phyloP scores from a whole-genome alignment of 2,113 vertebrate species.

The Amphilophus citrinellus region DNA sequence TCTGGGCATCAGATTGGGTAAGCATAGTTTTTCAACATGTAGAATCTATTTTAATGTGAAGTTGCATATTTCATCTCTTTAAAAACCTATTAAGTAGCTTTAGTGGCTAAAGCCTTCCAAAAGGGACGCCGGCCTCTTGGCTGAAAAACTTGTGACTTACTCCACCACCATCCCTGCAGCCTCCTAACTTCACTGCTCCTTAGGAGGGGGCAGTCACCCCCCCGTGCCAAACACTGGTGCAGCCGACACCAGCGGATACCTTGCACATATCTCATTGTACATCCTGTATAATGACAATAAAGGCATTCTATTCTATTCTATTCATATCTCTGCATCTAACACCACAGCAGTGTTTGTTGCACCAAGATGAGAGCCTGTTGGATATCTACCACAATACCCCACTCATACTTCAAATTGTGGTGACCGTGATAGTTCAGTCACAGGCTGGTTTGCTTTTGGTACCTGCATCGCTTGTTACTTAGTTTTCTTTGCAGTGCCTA shows the following conservation, averaged over 20 bases:
- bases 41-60: neutral
- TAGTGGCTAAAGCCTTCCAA: neutral
- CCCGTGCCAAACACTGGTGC: neutral
- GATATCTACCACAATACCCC: neutral
- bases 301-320: too few species aligned
- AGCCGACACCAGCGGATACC: too few species aligned
- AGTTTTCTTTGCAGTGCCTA: conserved; percentile 20
- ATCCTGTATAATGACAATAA: too few species aligned
- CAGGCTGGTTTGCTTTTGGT: conserved; percentile 23
- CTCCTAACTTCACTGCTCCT: neutral
- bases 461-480: conserved; percentile 21
- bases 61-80: neutral
- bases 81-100: too few species aligned
- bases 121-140: neutral
- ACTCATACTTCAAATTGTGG: neutral
- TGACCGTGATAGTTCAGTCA: neutral
- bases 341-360: neutral
- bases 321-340: neutral
- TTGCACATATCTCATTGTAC: neutral
- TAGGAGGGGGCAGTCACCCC: neutral
- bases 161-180: neutral
- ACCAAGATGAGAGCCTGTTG: neutral
- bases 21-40: neutral
- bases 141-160: neutral
- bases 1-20: neutral